Base-by-base conservation (phyloP, 2,113 vertebrate genomes). In the Vanacampus margaritifer region DNA sequence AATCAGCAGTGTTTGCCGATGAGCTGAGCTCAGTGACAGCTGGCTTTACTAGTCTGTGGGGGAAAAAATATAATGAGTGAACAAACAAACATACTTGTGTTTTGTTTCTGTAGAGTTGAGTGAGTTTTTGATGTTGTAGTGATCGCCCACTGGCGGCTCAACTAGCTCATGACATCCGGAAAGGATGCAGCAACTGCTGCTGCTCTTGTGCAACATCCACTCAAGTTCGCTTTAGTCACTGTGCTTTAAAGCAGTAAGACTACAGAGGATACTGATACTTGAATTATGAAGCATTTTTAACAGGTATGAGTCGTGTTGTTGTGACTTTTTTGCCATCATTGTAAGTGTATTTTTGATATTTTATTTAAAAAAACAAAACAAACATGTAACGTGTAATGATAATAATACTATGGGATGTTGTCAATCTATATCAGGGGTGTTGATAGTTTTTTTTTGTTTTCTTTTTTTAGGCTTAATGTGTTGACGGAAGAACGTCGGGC, bases 121-220 rank as follows among this genome's bases (percentile, higher is more conserved):
- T 32, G 28, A 32, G 28, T 32, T n/a, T 84, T 84, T 76, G 17
- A 9, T 75, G 79, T 71, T 74, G 71, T 39, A 13, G 53, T 67
- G 17, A 48, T 50, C 19, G 59, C 54, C 3, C 6, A 62, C 58
- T 51, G 10, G 6, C 45, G 50, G 51, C 14, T 24, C 6, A 57
- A 24, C 32, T 63, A 0, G 63, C n/a, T 71, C 45, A 23, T 43
- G 7, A 46, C 14, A 77, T 21, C 78, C 76, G 68, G 83, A 82
- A 76, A 79, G 73, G 66, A 75, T 71, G 72, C 79, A 6, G 36
- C 13, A 14, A 32, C 32, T 37, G 35, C 21, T n/a, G 1, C 32
- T 37, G 21, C 6, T 66, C 64, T 86, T 83, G 58, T 21, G 79
- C 56, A 82, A 80, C 17, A 68, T 21, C 58, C 3, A 43, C 6